These are phyloP conservation scores for Tipula helvola DNA, from an alignment of 2,888 invertebrate genomes.

Conservation along the genomic window DNA sequence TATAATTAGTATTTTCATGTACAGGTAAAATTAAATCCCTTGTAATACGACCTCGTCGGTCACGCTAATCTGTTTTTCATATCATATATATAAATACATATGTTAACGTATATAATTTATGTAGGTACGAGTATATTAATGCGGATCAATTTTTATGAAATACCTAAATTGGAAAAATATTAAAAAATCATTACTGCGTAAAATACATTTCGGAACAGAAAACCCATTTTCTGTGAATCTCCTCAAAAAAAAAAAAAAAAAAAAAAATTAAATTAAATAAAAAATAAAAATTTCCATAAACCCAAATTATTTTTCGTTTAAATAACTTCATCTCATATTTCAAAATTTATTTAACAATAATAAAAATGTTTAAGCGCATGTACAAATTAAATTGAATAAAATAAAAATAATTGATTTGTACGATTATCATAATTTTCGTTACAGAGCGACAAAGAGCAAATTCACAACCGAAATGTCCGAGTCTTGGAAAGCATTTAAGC, in stretches of 20 bases:
- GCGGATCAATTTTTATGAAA: background rate
- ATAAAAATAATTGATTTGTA: background rate
- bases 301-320: background rate
- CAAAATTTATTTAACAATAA: background rate
- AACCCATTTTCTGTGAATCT: background rate
- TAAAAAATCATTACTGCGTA: background rate
- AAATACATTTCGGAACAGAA: background rate
- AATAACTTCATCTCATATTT: background rate
- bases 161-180: background rate
- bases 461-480: conserved; percentile 20
- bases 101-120: too few species aligned
- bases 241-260: background rate
- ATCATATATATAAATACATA: background rate
- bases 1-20: too few species aligned
- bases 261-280: too few species aligned
- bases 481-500: conserved; percentile 52
- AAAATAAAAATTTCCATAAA: background rate
- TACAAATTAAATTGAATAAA: background rate
- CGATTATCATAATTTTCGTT: background rate
- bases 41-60: background rate
- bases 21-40: background rate
- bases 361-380: background rate
- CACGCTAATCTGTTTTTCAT: background rate
- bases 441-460: conserved; percentile 16
- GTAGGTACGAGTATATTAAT: background rate